Percentiles rank a stretch among this genome's conserved stretches.
Conservation (phyloP, 2,797 vertebrate genomes). For the Phrynocephalus forsythii region DNA sequence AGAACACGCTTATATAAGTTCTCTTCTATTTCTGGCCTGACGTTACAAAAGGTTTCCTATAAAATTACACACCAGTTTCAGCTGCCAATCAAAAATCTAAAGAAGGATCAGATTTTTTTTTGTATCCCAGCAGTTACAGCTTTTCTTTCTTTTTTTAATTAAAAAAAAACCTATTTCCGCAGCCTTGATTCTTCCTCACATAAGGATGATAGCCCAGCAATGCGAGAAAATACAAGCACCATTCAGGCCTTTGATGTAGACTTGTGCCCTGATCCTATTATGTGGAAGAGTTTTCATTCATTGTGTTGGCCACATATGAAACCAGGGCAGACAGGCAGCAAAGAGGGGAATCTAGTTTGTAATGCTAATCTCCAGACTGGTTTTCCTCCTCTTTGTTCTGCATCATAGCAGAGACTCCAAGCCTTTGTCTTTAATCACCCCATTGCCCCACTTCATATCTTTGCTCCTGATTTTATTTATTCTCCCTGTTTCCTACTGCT, state of each 20-base stretch:
- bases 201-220: neutral
- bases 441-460: neutral
- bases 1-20: constrained; percentile 51
- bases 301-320: neutral
- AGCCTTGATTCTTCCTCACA: neutral
- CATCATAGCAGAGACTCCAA: neutral
- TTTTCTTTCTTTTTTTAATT: neutral
- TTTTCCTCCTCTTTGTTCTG: neutral
- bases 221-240: neutral
- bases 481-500: no score
- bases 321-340: neutral
- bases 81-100: constrained; percentile 62
- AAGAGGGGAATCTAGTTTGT: no score
- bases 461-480: neutral
- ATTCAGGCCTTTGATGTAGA: neutral
- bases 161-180: neutral
- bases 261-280: neutral
- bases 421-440: neutral
- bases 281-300: neutral
- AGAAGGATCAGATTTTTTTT: constrained; percentile 51
- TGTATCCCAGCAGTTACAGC: neutral
- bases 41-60: constrained; percentile 55
- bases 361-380: neutral
- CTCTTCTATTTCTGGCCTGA: constrained; percentile 54
- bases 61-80: constrained; percentile 51